Conservation (phyloP, 1,140 invertebrate species). For the Drosophila willistoni region DNA sequence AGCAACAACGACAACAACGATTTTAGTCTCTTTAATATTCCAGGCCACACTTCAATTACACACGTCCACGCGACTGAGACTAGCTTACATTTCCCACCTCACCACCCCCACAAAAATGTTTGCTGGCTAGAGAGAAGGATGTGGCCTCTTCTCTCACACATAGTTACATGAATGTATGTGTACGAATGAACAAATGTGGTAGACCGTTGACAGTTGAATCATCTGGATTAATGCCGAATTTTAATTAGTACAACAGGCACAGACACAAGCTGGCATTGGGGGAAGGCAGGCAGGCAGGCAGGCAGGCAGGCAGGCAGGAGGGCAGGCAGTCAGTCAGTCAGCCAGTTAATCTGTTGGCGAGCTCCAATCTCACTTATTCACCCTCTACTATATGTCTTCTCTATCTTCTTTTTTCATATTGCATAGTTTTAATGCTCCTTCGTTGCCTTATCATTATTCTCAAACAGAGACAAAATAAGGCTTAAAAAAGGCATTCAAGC, state of each 20-base stretch:
- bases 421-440: conserved; percentile 70
- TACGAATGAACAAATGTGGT: conserved; percentile 5
- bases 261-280: not conserved
- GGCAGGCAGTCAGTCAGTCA: conserved; percentile 1
- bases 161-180: not conserved
- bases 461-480: conserved; percentile 57
- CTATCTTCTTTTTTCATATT: not conserved
- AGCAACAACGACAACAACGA: not conserved
- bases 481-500: conserved; percentile 46
- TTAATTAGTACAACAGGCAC: conserved; percentile 76
- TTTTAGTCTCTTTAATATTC: conserved; percentile 72
- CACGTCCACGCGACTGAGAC: conserved; percentile 61
- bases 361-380: not conserved
- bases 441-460: conserved; percentile 62
- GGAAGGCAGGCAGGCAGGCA: not conserved
- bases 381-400: not conserved
- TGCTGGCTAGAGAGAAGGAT: not conserved
- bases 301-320: not conserved
- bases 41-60: conserved; percentile 77
- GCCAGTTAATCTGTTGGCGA: conserved; percentile 64
- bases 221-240: conserved; percentile 82
- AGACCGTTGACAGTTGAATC: conserved; percentile 75
- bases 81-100: conserved; percentile 43
- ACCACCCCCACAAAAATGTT: not conserved
- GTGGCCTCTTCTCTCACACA: not conserved